Conservation (phyloP, 2,888 invertebrate genomes). For the Glomeris marginata region DNA sequence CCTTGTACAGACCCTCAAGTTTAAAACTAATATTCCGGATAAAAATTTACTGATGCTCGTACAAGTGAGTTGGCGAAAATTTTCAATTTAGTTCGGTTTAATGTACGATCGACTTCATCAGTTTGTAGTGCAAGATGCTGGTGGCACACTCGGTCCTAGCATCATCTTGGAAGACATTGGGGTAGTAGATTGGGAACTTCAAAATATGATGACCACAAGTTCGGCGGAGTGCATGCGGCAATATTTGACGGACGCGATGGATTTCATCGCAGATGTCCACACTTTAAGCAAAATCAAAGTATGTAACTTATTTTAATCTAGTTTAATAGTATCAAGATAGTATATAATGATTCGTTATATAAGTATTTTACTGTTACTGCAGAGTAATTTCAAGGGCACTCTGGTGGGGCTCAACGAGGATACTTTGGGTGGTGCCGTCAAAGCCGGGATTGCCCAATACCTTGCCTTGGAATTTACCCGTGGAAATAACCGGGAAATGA, state of each 20-base stretch:
- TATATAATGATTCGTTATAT: not conserved
- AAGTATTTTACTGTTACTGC: constrained; percentile 19
- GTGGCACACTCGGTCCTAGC: constrained; percentile 68
- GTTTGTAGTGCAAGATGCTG: constrained; percentile 52
- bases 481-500: constrained; percentile 63
- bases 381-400: constrained; percentile 55
- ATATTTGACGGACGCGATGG: constrained; percentile 80
- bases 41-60: constrained; percentile 83
- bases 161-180: constrained; percentile 43
- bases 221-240: constrained; percentile 88
- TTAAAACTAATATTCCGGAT: constrained; percentile 87
- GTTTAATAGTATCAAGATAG: not conserved
- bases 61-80: constrained; percentile 41
- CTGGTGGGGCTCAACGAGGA: constrained; percentile 68
- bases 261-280: constrained; percentile 90
- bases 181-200: constrained; percentile 12
- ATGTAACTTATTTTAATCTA: constrained; percentile 11
- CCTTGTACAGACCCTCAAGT: constrained; percentile 85
- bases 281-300: constrained; percentile 94
- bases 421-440: constrained; percentile 87
- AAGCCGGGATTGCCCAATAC: constrained; percentile 72
- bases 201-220: constrained; percentile 43
- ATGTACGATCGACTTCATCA: constrained; percentile 17
- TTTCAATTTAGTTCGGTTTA: not conserved
- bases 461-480: constrained; percentile 84